phyloP scores from a whole-genome alignment of 2,113 vertebrate species.

The Cyrtonyx montezumae region DNA sequence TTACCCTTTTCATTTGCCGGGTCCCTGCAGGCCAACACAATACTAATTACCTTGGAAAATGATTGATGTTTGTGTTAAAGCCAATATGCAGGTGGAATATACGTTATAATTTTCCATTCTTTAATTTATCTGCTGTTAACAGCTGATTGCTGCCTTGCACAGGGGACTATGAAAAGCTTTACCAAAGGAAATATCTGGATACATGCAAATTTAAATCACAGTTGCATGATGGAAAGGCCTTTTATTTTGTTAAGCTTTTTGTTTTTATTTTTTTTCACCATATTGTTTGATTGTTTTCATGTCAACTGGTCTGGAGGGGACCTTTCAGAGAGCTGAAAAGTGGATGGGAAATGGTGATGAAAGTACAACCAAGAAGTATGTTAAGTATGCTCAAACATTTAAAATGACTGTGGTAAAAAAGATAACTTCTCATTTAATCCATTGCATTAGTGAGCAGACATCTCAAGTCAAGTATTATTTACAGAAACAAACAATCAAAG shows the following conservation, averaged over 20 bases:
- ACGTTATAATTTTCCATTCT: constrained; percentile 60
- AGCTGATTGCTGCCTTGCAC: constrained; percentile 47
- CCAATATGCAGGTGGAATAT: constrained; percentile 48
- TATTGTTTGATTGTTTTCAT: background rate
- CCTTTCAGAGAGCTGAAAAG: constrained; percentile 29
- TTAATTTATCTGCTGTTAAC: constrained; percentile 71
- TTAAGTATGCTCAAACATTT: constrained; percentile 21
- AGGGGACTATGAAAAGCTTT: constrained; percentile 36
- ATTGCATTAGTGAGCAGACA: background rate
- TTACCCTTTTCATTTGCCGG: constrained; percentile 49
- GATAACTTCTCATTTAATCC: background rate
- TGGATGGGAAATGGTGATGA: background rate
- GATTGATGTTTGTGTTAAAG: constrained; percentile 68
- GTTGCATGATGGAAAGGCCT: constrained; percentile 33
- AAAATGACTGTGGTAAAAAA: background rate
- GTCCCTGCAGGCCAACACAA: constrained; percentile 44
- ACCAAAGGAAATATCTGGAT: constrained; percentile 55
- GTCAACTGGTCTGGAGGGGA: background rate
- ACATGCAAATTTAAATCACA: constrained; percentile 62
- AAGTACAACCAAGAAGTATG: background rate
- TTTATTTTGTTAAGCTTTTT: constrained; percentile 46
- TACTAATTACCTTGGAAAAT: constrained; percentile 67
- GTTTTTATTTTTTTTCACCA: background rate
- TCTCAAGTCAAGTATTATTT: background rate
- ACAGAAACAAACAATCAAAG: background rate